Evolutionary conservation across 2,888 invertebrate species (phyloP).

Genomic region (Monopis laevigella): DNA sequence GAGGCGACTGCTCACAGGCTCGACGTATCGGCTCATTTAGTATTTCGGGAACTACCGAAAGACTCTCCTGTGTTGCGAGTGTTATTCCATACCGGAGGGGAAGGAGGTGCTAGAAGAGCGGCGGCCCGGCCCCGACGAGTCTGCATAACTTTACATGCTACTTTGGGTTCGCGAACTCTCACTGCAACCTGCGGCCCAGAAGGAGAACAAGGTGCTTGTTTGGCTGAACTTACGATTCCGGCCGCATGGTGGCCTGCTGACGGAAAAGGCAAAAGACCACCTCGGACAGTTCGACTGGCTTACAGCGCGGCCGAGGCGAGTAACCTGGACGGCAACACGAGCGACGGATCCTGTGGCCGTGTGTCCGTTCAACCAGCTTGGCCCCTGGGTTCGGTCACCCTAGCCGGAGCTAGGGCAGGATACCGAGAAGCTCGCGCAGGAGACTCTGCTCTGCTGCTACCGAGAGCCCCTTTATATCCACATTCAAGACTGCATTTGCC

Average conservation of each 20-base stretch:
- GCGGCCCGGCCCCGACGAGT: slow-evolving; percentile 76
- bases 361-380: slow-evolving; percentile 73
- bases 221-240: slow-evolving; percentile 88
- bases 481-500: slow-evolving; percentile 90
- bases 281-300: slow-evolving; percentile 80
- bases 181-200: slow-evolving; percentile 94
- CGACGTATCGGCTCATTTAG: slow-evolving; percentile 94
- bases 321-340: slow-evolving; percentile 68
- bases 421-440: slow-evolving; percentile 88
- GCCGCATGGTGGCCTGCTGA: slow-evolving; percentile 90
- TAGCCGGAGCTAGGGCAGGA: slow-evolving; percentile 80
- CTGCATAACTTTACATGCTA: slow-evolving; percentile 83
- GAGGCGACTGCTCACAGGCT: slow-evolving; percentile 78
- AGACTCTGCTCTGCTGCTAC: slow-evolving; percentile 84
- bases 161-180: slow-evolving; percentile 67
- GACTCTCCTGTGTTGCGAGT: slow-evolving; percentile 93
- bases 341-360: slow-evolving; percentile 78
- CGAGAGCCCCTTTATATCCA: slow-evolving; percentile 89
- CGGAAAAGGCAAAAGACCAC: slow-evolving; percentile 71
- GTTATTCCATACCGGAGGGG: slow-evolving; percentile 90
- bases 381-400: slow-evolving; percentile 72
- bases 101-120: slow-evolving; percentile 81
- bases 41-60: slow-evolving; percentile 84
- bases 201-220: slow-evolving; percentile 91
- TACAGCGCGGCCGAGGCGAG: slow-evolving; percentile 90